Evolutionary conservation across 1,140 invertebrate species (phyloP).

Genomic region (Pomacea maculata): DNA sequence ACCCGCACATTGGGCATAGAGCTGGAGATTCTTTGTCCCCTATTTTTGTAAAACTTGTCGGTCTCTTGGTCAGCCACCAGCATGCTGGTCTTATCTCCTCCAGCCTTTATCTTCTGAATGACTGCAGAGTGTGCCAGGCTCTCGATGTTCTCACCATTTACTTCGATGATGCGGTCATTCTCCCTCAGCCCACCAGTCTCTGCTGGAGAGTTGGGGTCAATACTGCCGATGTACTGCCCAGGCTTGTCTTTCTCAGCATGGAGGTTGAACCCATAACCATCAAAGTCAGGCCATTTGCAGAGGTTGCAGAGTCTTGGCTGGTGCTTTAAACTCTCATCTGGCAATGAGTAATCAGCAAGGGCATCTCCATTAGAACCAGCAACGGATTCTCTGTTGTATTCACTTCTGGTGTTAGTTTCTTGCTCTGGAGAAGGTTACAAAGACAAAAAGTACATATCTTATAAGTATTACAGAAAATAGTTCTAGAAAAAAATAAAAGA

Average conservation of each 20-base stretch:
- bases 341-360: too few relatives aligned
- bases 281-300: constrained; percentile 87
- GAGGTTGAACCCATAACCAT: constrained; percentile 98
- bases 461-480: too few relatives aligned
- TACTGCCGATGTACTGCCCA: constrained; percentile 97
- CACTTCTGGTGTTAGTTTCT: too few relatives aligned
- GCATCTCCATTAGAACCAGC: not conserved
- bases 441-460: too few relatives aligned
- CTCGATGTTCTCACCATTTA: constrained; percentile 75
- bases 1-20: constrained; percentile 68
- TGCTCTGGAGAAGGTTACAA: too few relatives aligned
- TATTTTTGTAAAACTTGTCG: constrained; percentile 78
- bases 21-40: constrained; percentile 72
- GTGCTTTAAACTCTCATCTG: constrained; percentile 25
- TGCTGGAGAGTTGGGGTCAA: constrained; percentile 92
- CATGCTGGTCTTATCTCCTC: constrained; percentile 85
- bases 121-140: constrained; percentile 91
- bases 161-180: constrained; percentile 88
- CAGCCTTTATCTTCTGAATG: constrained; percentile 74
- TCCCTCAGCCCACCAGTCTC: constrained; percentile 87
- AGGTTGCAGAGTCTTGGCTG: constrained; percentile 58
- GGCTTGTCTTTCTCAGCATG: constrained; percentile 94
- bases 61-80: constrained; percentile 87
- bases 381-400: too few relatives aligned
- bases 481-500: too few relatives aligned